Conservation (phyloP, 2,113 vertebrate genomes). For the Damaliscus lunatus region DNA sequence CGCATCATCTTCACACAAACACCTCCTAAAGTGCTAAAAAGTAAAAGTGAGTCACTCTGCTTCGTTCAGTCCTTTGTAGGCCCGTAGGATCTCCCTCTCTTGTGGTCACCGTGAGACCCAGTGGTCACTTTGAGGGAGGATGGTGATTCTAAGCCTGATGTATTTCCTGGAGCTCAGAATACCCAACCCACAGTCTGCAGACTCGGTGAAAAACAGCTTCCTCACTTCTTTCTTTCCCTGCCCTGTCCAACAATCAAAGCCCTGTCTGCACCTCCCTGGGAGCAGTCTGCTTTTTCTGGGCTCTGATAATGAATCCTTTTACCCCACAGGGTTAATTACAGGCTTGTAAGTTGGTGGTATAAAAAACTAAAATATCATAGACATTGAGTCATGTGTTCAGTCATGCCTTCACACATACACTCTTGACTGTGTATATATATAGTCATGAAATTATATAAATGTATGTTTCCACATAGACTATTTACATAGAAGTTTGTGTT, state of each 20-base stretch:
- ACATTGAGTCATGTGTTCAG: not conserved
- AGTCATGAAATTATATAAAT: not conserved
- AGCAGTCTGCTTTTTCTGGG: not conserved
- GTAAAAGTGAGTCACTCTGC: not conserved
- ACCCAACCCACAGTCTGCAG: not conserved
- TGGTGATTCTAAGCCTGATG: not conserved
- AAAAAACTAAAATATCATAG: not conserved
- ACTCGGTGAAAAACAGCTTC: no score
- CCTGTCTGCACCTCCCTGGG: not conserved
- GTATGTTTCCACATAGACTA: not conserved
- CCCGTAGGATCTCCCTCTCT: not conserved
- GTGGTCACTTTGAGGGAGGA: not conserved
- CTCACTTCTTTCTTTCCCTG: not conserved
- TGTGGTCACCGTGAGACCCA: not conserved
- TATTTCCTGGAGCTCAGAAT: not conserved
- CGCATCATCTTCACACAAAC: not conserved
- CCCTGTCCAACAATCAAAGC: not conserved
- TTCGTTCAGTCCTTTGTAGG: not conserved
- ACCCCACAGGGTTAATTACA: not conserved
- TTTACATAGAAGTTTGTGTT: not conserved
- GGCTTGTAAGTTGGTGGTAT: not conserved
- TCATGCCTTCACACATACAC: not conserved
- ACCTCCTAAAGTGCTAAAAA: not conserved
- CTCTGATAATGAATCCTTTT: not conserved
- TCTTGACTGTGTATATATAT: not conserved